A percentile compares a stretch with the other conserved stretches of the same genome.
These are phyloP conservation scores for Dendrophyllia cribrosa DNA, from an alignment of 64 coral and sea anemone genomes.

Conservation along the genomic window DNA sequence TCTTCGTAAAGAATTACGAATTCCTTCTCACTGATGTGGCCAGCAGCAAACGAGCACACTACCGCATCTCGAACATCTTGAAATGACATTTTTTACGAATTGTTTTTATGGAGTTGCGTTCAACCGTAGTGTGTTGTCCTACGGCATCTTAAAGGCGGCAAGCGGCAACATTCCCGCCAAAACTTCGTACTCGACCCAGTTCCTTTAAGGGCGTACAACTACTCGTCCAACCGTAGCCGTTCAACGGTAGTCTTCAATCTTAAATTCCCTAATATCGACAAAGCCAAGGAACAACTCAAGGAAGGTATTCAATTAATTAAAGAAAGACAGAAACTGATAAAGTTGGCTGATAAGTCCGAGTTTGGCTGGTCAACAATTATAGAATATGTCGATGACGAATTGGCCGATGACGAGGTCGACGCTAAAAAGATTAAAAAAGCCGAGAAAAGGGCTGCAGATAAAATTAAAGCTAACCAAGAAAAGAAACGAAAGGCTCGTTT, in stretches of 20 bases:
- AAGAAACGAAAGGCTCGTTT: no score
- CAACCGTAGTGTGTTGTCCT: background rate
- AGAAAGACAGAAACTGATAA: no score
- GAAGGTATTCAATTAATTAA: no score
- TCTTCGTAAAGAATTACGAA: conserved; percentile 48
- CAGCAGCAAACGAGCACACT: conserved; percentile 21
- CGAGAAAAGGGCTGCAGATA: no score
- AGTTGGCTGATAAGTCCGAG: no score
- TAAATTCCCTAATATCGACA: background rate
- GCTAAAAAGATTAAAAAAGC: no score
- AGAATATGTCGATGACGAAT: no score
- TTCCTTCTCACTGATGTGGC: conserved; percentile 24
- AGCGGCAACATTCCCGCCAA: background rate
- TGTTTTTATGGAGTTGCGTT: background rate
- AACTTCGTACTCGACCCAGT: background rate
- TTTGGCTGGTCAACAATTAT: no score
- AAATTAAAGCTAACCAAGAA: no score
- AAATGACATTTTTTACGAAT: conserved; percentile 1
- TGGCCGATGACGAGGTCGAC: no score
- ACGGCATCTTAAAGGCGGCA: background rate
- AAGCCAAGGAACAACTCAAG: no score
- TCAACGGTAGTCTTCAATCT: background rate
- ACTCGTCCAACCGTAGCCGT: background rate
- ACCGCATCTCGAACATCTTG: background rate
- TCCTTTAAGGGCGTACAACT: background rate